Percentiles rank a stretch among this genome's conserved stretches.
Conservation (phyloP, 2,797 vertebrate species). For the Tragelaphus oryx region DNA sequence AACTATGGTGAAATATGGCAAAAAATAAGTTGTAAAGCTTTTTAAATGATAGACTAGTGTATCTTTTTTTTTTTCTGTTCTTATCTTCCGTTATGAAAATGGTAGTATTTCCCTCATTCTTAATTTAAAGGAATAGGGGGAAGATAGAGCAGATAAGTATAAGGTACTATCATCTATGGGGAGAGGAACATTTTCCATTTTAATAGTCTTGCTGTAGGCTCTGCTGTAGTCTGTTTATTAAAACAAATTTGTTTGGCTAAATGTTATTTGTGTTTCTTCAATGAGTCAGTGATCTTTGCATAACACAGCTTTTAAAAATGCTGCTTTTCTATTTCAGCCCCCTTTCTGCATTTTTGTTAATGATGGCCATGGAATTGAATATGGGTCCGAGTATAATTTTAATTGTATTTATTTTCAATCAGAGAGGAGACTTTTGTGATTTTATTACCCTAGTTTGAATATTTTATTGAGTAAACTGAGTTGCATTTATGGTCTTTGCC, state of each 20-base stretch:
- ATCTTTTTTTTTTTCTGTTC: neutral
- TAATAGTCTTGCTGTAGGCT: constrained; percentile 47
- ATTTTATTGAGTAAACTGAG: neutral
- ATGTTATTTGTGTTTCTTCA: constrained; percentile 44
- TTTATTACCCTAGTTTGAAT: neutral
- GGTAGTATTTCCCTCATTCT: neutral
- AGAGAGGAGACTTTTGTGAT: constrained; percentile 46
- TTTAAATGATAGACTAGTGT: neutral
- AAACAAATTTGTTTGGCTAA: constrained; percentile 34
- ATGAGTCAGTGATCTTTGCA: constrained; percentile 23
- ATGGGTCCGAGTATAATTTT: neutral
- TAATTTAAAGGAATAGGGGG: neutral
- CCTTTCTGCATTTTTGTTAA: constrained; percentile 37
- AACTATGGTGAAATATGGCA: neutral
- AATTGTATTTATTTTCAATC: constrained; percentile 27
- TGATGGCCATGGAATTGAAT: neutral
- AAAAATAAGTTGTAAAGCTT: neutral
- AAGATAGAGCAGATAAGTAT: neutral
- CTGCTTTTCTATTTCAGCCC: neutral
- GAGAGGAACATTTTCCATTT: neutral
- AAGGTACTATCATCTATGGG: neutral
- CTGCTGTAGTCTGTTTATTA: constrained; percentile 26
- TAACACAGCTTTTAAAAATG: constrained; percentile 38
- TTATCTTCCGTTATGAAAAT: neutral
- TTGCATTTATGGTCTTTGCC: neutral